phyloP scores from a whole-genome alignment of 2,113 vertebrate genomes.

The Pyxicephalus adspersus region DNA sequence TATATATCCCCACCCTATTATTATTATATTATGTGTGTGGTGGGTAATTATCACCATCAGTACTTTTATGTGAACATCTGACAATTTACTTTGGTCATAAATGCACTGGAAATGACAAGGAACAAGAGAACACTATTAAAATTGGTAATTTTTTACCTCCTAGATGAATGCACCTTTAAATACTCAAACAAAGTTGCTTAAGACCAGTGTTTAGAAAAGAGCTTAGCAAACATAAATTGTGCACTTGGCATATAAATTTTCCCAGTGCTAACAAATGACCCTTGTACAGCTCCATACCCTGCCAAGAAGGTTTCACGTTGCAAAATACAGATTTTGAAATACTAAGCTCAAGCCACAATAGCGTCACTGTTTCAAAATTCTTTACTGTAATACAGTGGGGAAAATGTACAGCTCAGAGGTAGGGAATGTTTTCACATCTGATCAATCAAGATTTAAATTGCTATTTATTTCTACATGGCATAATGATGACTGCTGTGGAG shows the following conservation, averaged over 20 bases:
- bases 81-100: slow-evolving; percentile 15
- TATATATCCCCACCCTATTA: too few species aligned
- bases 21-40: background rate
- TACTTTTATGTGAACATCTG: slow-evolving; percentile 17
- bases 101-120: slow-evolving; percentile 23
- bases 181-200: slow-evolving; percentile 38
- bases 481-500: background rate
- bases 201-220: slow-evolving; percentile 43
- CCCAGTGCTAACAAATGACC: slow-evolving; percentile 49
- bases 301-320: slow-evolving; percentile 50
- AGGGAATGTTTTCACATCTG: slow-evolving; percentile 26
- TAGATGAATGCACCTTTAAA: slow-evolving; percentile 46
- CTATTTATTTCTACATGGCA: slow-evolving; percentile 4
- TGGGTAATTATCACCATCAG: slow-evolving; percentile 18
- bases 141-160: slow-evolving; percentile 28
- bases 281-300: slow-evolving; percentile 50
- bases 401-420: slow-evolving; percentile 20
- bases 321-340: slow-evolving; percentile 50
- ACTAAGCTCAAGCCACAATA: slow-evolving; percentile 35
- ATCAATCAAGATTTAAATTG: slow-evolving; percentile 19
- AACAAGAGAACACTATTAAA: background rate
- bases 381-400: slow-evolving; percentile 44
- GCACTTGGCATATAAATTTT: slow-evolving; percentile 40
- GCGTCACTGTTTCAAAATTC: slow-evolving; percentile 37
- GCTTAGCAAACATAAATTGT: slow-evolving; percentile 42